Evolutionary conservation across 2,113 vertebrate genomes (phyloP).

Genomic region (Seriola rivoliana): DNA sequence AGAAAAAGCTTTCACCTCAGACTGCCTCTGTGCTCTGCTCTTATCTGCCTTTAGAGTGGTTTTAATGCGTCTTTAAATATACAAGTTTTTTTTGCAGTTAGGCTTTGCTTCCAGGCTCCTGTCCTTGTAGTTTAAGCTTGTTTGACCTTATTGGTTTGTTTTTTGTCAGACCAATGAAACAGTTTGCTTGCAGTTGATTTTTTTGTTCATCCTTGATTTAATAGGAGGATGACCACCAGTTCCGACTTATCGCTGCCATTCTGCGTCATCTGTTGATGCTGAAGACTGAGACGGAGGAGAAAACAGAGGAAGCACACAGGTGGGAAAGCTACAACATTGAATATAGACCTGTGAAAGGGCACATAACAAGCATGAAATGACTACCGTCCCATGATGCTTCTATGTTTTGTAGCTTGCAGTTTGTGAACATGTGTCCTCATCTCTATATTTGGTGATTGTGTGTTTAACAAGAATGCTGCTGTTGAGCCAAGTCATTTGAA

Average conservation of each 20-base stretch:
- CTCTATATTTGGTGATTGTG: not conserved
- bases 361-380: not conserved
- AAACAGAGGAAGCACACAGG: constrained; percentile 98
- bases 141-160: not conserved
- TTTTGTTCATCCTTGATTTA: constrained; percentile 43
- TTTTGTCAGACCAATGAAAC: constrained; percentile 4
- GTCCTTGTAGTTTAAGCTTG: not conserved
- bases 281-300: constrained; percentile 92
- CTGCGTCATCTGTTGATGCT: constrained; percentile 95
- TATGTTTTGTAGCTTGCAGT: not conserved
- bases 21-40: not conserved
- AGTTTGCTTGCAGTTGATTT: not conserved
- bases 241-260: constrained; percentile 92
- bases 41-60: not conserved
- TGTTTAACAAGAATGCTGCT: not conserved
- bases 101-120: not conserved
- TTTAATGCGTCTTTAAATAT: not conserved
- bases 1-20: not conserved
- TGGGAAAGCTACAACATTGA: constrained; percentile 72
- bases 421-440: not conserved
- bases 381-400: not conserved
- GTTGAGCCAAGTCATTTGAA: not conserved
- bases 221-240: constrained; percentile 93
- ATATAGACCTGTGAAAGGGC: not conserved
- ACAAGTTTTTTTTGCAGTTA: constrained; percentile 6